Evolutionary conservation across 1,140 invertebrate genomes (phyloP), one percentile per base, ranked within the genome.

Genomic region (Anastrepha obliqua): DNA sequence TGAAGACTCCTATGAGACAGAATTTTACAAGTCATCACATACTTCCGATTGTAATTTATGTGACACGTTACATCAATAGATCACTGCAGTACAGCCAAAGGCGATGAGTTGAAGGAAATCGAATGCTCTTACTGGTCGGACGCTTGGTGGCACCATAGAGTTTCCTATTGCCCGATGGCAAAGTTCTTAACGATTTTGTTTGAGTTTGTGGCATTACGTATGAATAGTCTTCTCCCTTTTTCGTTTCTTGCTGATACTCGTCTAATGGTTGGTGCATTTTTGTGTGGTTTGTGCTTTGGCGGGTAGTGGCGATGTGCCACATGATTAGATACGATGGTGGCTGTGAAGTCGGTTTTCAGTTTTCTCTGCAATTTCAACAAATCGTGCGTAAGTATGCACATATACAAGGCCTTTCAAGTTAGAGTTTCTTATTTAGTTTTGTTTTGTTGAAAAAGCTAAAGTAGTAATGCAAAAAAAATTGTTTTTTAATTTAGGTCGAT

Each of bases 11-110:
- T 11, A n/a, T 60, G 85, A 86, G 85, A 86, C 58, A 60, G 59
- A 86, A 86, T 62, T 86, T 86, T 86, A 86, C 85, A 86, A 86
- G 85, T 86, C 85, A 86, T 86, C 85, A 62, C 85, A 86, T 86
- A 86, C 85, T 86, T 86, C 85, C 85, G 85, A 59, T 86, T 86
- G 85, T 86, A 86, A 86, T 86, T 86, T 86, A 86, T 86, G 85
- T 86, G 85, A 86, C 85, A 62, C 85, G 85, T 86, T 86, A 86
- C 59, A 86, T 86, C 85, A 86, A 86, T 86, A 86, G 85, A 86
- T 86, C 85, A 86, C 58, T 62, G 85, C 85, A 39, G 74, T 47
- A 81, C 74, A 58, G 47, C 74, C 47, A 55, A 81, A 81, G 74
- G 74, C 74, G 74, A 20, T 55, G 74, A 81, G 74, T n/a, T 81